Evolutionary conservation across 2,888 invertebrate species (phyloP), one percentile per base, ranked within the genome.

Genomic region (Neria commutata): DNA sequence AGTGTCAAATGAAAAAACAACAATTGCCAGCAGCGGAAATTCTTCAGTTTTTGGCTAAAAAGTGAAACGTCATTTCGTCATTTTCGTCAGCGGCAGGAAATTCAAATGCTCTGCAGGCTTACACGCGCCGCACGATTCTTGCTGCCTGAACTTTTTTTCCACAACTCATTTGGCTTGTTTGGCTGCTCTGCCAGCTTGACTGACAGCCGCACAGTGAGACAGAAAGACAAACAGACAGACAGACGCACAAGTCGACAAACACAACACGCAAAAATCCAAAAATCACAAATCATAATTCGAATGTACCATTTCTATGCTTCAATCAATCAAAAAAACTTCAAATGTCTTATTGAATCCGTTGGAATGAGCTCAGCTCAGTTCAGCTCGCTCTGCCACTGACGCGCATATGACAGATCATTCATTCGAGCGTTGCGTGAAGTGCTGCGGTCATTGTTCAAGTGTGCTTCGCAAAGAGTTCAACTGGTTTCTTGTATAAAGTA

Each of bases 211-310:
- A 40, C 29, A 34, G 53, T 23, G 52, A 60, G 58, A 59, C 56
- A 57, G 55, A 46, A 60, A 56, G 57, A 55, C 52, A 29, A 42
- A 48, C 24, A 45, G 11, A 33, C 56, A 55, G 51, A 59, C 46
- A 61, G 62, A 66, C 61, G 63, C 62, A 56, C 45, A 33, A 40
- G n/a, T n/a, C n/a, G n/a, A n/a, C n/a, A n/a, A n/a, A n/a, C n/a
- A n/a, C n/a, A 42, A 42, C 42, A 42, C 42, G 42, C 42, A 17
- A 42, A 42, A 63, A 37, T 33, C 51, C n/a, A 19, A 72, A 72
- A 68, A 55, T 66, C 63, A 55, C 69, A 65, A 67, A 68, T 72
- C 71, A 72, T 71, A 71, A 68, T 71, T 71, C 67, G 63, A 71
- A 63, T 46, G 69, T 33, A 17, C 59, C 58, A 64, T 60, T 58